Evolutionary conservation across 2,888 invertebrate species (phyloP).

Genomic region (Drosophila lutescens): DNA sequence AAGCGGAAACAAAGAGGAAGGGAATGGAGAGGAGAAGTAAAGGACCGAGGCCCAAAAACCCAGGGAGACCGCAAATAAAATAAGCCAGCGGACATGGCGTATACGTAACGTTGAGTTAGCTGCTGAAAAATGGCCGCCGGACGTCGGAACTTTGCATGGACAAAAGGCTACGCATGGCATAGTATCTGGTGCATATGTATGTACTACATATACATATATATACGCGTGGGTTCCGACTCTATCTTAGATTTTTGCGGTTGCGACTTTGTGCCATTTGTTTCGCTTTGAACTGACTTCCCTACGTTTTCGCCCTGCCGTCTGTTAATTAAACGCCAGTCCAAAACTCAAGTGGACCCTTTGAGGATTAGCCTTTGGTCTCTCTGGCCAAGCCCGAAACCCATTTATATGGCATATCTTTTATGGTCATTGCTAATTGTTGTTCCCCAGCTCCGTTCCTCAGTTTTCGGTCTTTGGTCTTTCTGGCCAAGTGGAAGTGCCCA

Average conservation of each 20-base stretch:
- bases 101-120: conserved; percentile 63
- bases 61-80: conserved; percentile 66
- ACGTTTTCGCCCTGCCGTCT: conserved; percentile 15
- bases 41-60: conserved; percentile 12
- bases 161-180: conserved; percentile 25
- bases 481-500: conserved; percentile 32
- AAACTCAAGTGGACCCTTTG: conserved; percentile 60
- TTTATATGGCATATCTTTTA: conserved; percentile 64
- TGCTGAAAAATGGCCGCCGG: conserved; percentile 69
- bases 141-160: conserved; percentile 62
- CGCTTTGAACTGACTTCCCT: conserved; percentile 56
- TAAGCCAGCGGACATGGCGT: conserved; percentile 60
- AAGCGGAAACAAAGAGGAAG: conserved; percentile 31
- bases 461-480: not conserved
- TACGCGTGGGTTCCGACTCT: conserved; percentile 18
- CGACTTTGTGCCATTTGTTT: conserved; percentile 50
- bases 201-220: not conserved
- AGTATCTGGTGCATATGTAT: conserved; percentile 3
- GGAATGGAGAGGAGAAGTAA: not conserved
- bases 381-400: conserved; percentile 36
- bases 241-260: conserved; percentile 65
- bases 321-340: conserved; percentile 67
- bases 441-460: not conserved
- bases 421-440: conserved; percentile 67
- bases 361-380: conserved; percentile 42